Evolutionary conservation across 2,797 vertebrate species (phyloP).

Genomic region (Oreochromis grahami): DNA sequence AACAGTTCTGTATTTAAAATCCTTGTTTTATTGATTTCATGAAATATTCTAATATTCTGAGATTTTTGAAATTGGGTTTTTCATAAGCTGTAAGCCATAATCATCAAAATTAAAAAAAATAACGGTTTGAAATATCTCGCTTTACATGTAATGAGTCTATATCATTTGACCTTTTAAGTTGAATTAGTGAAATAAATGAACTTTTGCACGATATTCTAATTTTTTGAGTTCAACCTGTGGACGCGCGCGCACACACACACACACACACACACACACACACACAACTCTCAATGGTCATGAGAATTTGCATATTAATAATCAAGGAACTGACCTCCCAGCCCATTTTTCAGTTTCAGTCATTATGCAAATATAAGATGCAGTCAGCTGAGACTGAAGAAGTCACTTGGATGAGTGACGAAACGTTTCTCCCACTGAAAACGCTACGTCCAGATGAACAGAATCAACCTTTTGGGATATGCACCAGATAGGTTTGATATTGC

Average conservation of each 20-base stretch:
- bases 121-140: not conserved
- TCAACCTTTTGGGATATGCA: not conserved
- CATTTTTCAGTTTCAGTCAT: not conserved
- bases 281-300: fast-evolving
- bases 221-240: not conserved
- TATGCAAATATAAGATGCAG: not conserved
- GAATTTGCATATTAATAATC: not conserved
- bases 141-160: not conserved
- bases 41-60: not conserved
- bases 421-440: too few relatives aligned
- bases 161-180: not conserved
- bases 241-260: too few relatives aligned
- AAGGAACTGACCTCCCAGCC: not conserved
- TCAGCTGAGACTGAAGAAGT: not conserved
- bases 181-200: not conserved
- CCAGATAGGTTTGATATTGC: not conserved
- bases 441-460: not conserved
- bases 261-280: not conserved
- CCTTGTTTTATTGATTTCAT: not conserved
- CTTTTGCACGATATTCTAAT: not conserved
- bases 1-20: not conserved
- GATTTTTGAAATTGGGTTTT: not conserved
- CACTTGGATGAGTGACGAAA: not conserved
- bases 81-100: not conserved
- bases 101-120: not conserved